phyloP scores from a whole-genome alignment of 2,888 invertebrate species.

The Brachypterus glaber region DNA sequence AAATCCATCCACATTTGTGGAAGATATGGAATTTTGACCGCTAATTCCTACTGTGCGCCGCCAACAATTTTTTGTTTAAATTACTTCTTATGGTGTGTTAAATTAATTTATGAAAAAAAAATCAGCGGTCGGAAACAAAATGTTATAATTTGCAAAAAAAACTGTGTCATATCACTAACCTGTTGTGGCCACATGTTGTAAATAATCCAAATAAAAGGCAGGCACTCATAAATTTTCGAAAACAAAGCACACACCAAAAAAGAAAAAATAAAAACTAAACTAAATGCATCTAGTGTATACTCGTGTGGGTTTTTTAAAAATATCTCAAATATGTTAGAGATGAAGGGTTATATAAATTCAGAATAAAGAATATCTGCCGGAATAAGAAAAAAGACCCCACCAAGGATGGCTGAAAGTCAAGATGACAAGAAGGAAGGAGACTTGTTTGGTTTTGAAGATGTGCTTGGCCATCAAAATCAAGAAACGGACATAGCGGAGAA shows the following conservation, averaged over 20 bases:
- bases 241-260: background rate
- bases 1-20: too few relatives aligned
- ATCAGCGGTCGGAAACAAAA: too few relatives aligned
- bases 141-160: too few relatives aligned
- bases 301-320: constrained; percentile 28
- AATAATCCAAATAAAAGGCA: constrained; percentile 29
- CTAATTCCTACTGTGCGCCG: too few relatives aligned
- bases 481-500: constrained; percentile 30
- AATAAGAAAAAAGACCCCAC: constrained; percentile 25
- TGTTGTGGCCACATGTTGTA: constrained; percentile 28
- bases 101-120: too few relatives aligned
- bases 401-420: constrained; percentile 19
- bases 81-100: too few relatives aligned
- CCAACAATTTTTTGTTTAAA: too few relatives aligned
- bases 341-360: constrained; percentile 31
- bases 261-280: constrained; percentile 20
- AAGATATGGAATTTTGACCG: too few relatives aligned
- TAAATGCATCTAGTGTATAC: constrained; percentile 25
- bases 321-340: constrained; percentile 21
- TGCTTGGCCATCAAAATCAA: constrained; percentile 25
- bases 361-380: constrained; percentile 23
- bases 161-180: constrained; percentile 28
- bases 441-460: constrained; percentile 19
- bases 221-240: constrained; percentile 21
- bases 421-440: constrained; percentile 25